Percentiles rank a stretch among this genome's conserved stretches.
Evolutionary conservation across 2,797 vertebrate genomes (phyloP).

Genomic region (Jordanella pulchra): DNA sequence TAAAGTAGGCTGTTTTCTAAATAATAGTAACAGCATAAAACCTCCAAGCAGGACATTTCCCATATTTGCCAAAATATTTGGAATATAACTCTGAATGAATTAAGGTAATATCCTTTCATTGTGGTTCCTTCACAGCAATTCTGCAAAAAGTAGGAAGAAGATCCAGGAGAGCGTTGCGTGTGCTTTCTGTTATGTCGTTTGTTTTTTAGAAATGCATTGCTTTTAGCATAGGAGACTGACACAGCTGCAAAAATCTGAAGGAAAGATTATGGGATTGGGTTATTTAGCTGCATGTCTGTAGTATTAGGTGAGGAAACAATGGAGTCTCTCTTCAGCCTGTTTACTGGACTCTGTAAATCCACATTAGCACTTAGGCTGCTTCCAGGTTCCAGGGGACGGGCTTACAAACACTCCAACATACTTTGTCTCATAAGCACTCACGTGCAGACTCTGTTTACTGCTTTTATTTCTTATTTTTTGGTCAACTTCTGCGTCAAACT

Average conservation of each 20-base stretch:
- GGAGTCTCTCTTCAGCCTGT: slow-evolving; percentile 65
- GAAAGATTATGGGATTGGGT: slow-evolving; percentile 59
- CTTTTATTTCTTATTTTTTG: not conserved
- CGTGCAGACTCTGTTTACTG: not conserved
- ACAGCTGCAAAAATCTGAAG: slow-evolving; percentile 17
- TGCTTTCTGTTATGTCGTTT: not conserved
- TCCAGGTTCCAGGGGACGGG: slow-evolving; percentile 4
- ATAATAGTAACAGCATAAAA: too few species aligned
- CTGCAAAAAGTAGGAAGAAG: not conserved
- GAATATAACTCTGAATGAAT: not conserved
- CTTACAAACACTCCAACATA: slow-evolving; percentile 16
- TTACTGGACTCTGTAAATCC: slow-evolving; percentile 72
- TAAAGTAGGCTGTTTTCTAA: too few species aligned
- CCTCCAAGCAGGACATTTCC: too few species aligned
- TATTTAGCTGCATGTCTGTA: slow-evolving; percentile 47
- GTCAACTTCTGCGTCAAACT: not conserved
- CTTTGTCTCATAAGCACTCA: not conserved
- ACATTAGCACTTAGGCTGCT: slow-evolving; percentile 59
- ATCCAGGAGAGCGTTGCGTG: not conserved
- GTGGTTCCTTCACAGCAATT: not conserved
- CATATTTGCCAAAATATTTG: too few species aligned
- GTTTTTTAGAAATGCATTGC: slow-evolving; percentile 13
- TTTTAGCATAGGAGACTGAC: not conserved
- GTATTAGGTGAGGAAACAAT: slow-evolving; percentile 74
- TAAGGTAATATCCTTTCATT: not conserved